Percentiles rank a stretch among this genome's conserved stretches.
Evolutionary conservation across 2,888 invertebrate species (phyloP).

Genomic region (Coecobrya sp.): DNA sequence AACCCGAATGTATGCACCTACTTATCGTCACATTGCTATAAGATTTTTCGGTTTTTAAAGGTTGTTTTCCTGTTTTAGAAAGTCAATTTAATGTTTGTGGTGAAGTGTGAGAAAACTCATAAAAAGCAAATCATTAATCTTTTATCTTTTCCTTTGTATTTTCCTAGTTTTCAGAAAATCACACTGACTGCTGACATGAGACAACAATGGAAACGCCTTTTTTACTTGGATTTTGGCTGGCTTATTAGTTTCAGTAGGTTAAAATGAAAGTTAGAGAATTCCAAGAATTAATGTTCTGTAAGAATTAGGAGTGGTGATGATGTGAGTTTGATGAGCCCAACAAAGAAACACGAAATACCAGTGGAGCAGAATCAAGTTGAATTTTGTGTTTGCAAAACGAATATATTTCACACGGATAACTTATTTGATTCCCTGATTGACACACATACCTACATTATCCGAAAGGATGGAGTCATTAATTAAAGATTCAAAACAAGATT

Average conservation of each 20-base stretch:
- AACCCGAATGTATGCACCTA: neutral
- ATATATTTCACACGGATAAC: neutral
- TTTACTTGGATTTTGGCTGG: too few relatives aligned
- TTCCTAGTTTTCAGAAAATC: neutral
- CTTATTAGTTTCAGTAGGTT: too few relatives aligned
- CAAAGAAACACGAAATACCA: neutral
- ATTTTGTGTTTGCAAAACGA: neutral
- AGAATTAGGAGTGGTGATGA: neutral
- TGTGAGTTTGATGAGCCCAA: neutral
- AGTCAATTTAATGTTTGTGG: neutral
- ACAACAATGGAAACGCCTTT: too few relatives aligned
- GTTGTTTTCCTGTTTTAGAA: too few relatives aligned
- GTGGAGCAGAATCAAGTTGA: neutral
- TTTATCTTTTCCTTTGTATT: neutral
- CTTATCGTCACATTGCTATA: neutral
- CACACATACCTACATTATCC: conserved; percentile 40
- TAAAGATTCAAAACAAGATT: conserved; percentile 21
- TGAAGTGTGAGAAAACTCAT: neutral
- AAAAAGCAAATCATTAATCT: neutral
- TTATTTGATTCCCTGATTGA: conserved; percentile 19
- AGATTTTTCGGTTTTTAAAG: neutral
- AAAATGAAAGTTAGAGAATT: too few relatives aligned
- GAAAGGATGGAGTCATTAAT: conserved; percentile 5
- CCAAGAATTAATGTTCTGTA: neutral
- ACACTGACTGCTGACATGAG: neutral